phyloP scores from a whole-genome alignment of 1,140 invertebrate species.

The Cotesia chilonis region DNA sequence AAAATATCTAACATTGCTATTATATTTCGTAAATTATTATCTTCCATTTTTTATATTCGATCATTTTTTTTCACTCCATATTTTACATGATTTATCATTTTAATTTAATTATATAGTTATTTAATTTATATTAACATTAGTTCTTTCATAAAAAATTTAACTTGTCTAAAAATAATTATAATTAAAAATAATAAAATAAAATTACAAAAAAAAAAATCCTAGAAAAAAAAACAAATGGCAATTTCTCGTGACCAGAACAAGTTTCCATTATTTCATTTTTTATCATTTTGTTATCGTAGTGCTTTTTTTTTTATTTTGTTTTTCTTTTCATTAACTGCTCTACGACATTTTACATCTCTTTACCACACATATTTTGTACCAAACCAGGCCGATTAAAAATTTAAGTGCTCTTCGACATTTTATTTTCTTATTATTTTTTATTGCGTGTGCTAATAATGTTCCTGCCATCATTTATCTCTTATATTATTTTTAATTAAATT shows the following conservation, averaged over 20 bases:
- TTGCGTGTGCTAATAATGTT: constrained; percentile 58
- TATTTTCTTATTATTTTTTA: constrained; percentile 34
- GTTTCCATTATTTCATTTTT: constrained; percentile 50
- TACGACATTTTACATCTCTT: constrained; percentile 60
- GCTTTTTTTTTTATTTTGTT: too few relatives aligned
- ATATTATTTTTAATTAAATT: constrained; percentile 50
- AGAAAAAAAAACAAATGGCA: constrained; percentile 60
- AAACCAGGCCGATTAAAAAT: constrained; percentile 65
- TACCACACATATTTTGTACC: constrained; percentile 64
- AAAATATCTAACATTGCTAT: constrained; percentile 65
- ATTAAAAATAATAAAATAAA: constrained; percentile 46
- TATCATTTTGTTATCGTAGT: too few relatives aligned
- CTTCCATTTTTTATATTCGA: constrained; percentile 50
- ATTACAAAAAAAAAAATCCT: constrained; percentile 50
- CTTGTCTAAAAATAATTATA: constrained; percentile 54
- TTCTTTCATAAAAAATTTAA: constrained; percentile 50
- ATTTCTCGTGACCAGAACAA: constrained; percentile 66
- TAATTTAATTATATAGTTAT: constrained; percentile 54
- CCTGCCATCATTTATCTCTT: constrained; percentile 59
- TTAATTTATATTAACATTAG: constrained; percentile 62
- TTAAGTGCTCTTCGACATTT: constrained; percentile 39
- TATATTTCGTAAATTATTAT: constrained; percentile 59
- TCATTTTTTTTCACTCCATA: constrained; percentile 37
- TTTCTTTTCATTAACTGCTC: constrained; percentile 46
- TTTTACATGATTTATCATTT: constrained; percentile 36